These are phyloP conservation scores for Pseudolycoriella hygida DNA, from an alignment of 2,888 invertebrate genomes.

Conservation along the genomic window DNA sequence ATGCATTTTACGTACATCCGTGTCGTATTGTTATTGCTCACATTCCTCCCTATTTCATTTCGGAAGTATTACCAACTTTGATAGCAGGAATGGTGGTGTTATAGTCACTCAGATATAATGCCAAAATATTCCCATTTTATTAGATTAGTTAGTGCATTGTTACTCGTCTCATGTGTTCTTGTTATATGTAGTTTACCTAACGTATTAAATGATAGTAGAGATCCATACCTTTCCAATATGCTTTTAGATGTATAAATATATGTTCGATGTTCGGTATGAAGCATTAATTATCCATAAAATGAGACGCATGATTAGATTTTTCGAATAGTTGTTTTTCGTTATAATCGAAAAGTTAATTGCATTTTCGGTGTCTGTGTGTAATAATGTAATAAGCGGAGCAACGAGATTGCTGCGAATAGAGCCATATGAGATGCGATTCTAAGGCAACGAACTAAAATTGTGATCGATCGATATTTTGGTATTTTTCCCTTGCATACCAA, in stretches of 20 bases:
- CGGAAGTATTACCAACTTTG: no score
- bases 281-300: constrained; percentile 3
- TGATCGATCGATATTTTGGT: no score
- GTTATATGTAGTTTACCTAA: not conserved
- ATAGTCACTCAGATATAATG: not conserved
- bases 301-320: constrained; percentile 2
- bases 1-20: constrained; percentile 1
- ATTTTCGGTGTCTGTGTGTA: constrained; percentile 2
- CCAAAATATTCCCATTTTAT: not conserved
- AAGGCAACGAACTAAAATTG: no score
- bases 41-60: not conserved
- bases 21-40: not conserved
- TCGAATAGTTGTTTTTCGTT: not conserved
- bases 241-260: no score
- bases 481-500: no score
- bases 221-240: no score
- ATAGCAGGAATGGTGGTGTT: no score
- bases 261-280: no score
- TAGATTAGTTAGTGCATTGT: constrained; percentile 3
- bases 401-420: no score
- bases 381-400: no score
- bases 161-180: not conserved
- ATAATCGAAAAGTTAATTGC: constrained; percentile 8
- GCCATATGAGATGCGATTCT: no score
- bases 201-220: no score